These are phyloP conservation scores for Electrona antarctica DNA, from an alignment of 2,113 vertebrate species.

Conservation along the genomic window DNA sequence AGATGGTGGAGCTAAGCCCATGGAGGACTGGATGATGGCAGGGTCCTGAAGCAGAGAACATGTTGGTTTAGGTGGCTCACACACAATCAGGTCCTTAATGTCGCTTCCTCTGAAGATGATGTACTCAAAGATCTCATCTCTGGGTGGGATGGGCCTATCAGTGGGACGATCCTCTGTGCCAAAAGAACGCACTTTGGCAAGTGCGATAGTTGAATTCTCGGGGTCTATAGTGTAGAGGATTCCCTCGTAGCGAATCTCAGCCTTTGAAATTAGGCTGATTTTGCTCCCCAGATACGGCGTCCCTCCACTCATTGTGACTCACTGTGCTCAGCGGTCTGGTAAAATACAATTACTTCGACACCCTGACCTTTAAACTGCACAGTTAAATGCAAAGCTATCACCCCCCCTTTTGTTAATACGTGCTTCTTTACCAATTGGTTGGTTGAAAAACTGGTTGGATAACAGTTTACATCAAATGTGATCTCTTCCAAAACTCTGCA, in stretches of 20 bases:
- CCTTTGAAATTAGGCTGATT: conserved; percentile 91
- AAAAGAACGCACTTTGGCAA: conserved; percentile 95
- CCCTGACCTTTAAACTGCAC: too few relatives aligned
- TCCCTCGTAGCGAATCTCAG: conserved; percentile 80
- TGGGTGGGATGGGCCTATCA: conserved; percentile 92
- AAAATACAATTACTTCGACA: too few relatives aligned
- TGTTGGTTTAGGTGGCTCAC: conserved; percentile 94
- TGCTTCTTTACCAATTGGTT: too few relatives aligned
- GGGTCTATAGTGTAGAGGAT: conserved; percentile 85
- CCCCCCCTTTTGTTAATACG: too few relatives aligned
- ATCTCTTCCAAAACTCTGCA: too few relatives aligned
- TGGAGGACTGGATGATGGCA: conserved; percentile 96
- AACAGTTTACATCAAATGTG: too few relatives aligned
- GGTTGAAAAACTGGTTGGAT: too few relatives aligned
- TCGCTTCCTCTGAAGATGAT: conserved; percentile 98
- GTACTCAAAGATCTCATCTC: conserved; percentile 97
- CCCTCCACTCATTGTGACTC: conserved; percentile 81
- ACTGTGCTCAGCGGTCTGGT: background rate
- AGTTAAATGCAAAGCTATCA: too few relatives aligned
- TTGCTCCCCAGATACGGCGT: conserved; percentile 91
- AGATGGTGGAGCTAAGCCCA: conserved; percentile 79
- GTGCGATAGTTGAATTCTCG: conserved; percentile 84
- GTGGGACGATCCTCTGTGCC: conserved; percentile 96
- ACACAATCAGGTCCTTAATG: conserved; percentile 97
- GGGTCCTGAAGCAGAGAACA: conserved; percentile 95